Evolutionary conservation across 2,113 vertebrate species (phyloP).

Genomic region (Asarcornis scutulata): DNA sequence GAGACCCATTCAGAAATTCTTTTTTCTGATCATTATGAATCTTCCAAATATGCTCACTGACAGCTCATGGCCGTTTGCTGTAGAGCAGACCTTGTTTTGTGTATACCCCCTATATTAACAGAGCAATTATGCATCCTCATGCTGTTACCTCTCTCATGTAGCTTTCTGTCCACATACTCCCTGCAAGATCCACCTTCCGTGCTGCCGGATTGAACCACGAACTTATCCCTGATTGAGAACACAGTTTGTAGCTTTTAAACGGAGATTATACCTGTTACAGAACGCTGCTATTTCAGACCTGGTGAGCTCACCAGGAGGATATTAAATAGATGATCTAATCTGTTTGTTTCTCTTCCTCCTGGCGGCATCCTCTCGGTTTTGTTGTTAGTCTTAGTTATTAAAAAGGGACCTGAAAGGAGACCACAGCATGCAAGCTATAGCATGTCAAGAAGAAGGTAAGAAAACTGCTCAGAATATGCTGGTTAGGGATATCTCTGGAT

Average conservation of each 20-base stretch:
- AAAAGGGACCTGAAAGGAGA: constrained; percentile 37
- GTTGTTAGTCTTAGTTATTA: constrained; percentile 37
- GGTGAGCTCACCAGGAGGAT: constrained; percentile 36
- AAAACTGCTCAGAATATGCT: not conserved
- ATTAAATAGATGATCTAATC: constrained; percentile 46
- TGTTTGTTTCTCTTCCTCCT: constrained; percentile 41
- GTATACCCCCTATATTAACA: not conserved
- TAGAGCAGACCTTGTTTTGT: not conserved
- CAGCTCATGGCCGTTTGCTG: not conserved
- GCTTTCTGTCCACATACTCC: not conserved
- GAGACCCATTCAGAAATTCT: not conserved
- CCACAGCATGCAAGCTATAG: not conserved
- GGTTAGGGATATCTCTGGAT: not conserved
- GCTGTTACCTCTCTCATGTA: not conserved
- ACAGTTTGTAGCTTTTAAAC: constrained; percentile 31
- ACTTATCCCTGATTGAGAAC: not conserved
- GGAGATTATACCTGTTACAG: not conserved
- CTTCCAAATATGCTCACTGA: not conserved
- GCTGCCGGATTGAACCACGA: not conserved
- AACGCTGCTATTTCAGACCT: constrained; percentile 16
- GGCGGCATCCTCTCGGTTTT: constrained; percentile 16
- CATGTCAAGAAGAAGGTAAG: not conserved
- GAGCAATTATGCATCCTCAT: not conserved
- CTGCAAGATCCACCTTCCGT: not conserved
- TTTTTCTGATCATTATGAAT: not conserved